Evolutionary conservation across 2,797 vertebrate species (phyloP), one percentile per base, ranked within the genome.

Genomic region (Triplophysa bombifrons): DNA sequence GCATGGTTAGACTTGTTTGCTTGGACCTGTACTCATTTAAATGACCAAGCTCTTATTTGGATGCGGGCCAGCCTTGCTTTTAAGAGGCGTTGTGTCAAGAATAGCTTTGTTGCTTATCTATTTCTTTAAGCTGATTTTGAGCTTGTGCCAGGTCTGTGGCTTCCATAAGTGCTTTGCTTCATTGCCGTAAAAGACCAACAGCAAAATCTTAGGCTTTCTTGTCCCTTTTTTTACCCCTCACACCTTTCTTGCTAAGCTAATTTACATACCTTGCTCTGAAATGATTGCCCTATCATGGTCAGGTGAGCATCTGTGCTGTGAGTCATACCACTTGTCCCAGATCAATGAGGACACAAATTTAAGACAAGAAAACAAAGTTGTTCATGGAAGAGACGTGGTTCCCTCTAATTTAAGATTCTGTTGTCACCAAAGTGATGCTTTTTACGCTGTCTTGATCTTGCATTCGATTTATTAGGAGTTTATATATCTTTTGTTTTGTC

Each of bases 191-290:
- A 44, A 65, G 70, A 80, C 44, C 67, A 55, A 80, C 61, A 8
- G 51, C 48, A 46, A 63, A 76, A 67, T 22, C 17, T 50, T 78
- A 85, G 64, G 69, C 81, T 83, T 76, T 30, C 46, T 20, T 20
- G 17, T 41, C 30, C 19, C 11, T 72, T n/a, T 44, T 44, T 22
- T 20, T 3, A 65, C 8, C 61, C 38, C 51, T 46, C 46, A 20
- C 75, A 75, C 55, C 25, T 68, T 25, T 71, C 7, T 19, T 16
- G 13, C 53, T 51, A 51, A 17, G 30, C 55, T 38, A 6, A 76
- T 80, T 61, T 76, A 68, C 72, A 83, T 74, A 73, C 22, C 38
- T 70, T 58, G 46, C 69, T 46, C 63, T 84, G 66, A 80, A 79
- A 76, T 72, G 50, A 75, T 56, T 61, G 71, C 25, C 53, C 22